phyloP scores from a whole-genome alignment of 1,140 invertebrate species.

The Drosophila virilis region DNA sequence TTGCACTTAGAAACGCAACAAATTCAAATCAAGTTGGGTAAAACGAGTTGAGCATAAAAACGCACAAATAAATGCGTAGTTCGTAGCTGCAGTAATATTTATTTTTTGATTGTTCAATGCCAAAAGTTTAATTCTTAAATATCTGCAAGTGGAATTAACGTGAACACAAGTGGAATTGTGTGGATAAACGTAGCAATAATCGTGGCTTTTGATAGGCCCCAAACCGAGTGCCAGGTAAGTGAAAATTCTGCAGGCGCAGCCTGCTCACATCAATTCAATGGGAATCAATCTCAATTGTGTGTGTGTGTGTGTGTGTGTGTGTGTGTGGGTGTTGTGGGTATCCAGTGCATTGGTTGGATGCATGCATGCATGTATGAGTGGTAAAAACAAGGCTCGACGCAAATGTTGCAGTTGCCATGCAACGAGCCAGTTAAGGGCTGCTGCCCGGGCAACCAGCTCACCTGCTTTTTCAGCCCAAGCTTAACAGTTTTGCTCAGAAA shows the following conservation, averaged over 20 bases:
- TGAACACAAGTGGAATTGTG: constrained; percentile 39
- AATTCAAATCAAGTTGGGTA: neutral
- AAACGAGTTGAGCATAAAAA: neutral
- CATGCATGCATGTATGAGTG: neutral
- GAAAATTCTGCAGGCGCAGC: constrained; percentile 12
- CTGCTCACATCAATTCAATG: neutral
- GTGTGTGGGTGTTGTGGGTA: constrained; percentile 16
- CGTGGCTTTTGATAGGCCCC: constrained; percentile 44
- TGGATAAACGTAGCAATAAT: constrained; percentile 53
- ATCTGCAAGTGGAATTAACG: constrained; percentile 66
- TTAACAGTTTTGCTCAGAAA: neutral
- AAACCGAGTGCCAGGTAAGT: constrained; percentile 49
- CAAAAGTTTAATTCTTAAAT: constrained; percentile 13
- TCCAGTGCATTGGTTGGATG: neutral
- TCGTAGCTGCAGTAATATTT: constrained; percentile 6
- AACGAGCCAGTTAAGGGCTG: neutral
- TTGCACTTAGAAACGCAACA: neutral
- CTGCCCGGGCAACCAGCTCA: constrained; percentile 10
- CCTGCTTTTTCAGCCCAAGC: neutral
- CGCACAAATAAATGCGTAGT: constrained; percentile 14
- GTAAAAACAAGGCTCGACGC: neutral
- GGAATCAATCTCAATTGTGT: constrained; percentile 1
- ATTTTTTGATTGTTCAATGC: constrained; percentile 7
- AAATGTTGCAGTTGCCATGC: neutral
- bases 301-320: constrained; percentile 10